Evolutionary conservation across 2,797 vertebrate genomes (phyloP).

Genomic region (Falco columbarius): DNA sequence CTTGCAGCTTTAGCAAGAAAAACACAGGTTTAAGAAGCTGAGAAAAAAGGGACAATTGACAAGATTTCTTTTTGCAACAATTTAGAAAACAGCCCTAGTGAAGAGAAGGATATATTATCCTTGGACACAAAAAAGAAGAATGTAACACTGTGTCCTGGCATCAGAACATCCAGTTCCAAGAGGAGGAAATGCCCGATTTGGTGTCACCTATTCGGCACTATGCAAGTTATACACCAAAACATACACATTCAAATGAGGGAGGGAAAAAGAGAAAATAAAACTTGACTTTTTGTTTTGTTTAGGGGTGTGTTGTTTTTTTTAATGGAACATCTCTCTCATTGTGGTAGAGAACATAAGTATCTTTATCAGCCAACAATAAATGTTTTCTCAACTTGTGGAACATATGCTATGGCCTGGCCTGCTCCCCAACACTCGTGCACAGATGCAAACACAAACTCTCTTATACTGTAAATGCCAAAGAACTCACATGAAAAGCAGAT

Average conservation of each 20-base stretch:
- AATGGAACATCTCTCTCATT: not conserved
- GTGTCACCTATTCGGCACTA: not conserved
- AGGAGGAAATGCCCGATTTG: not conserved
- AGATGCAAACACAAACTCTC: not conserved
- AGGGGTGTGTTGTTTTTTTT: not conserved
- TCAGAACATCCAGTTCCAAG: not conserved
- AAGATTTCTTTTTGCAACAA: not conserved
- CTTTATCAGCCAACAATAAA: not conserved
- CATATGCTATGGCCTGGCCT: not conserved
- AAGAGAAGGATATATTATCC: not conserved
- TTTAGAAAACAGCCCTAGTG: not conserved
- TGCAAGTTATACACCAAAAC: not conserved
- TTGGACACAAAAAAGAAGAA: not conserved
- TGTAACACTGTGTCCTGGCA: not conserved
- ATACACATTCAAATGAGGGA: not conserved
- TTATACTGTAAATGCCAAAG: not conserved
- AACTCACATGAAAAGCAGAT: not conserved
- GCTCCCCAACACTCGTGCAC: not conserved
- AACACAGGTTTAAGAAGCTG: not conserved
- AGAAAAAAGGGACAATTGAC: not conserved
- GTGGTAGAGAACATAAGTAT: not conserved
- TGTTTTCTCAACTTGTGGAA: not conserved
- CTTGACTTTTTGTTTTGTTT: not conserved
- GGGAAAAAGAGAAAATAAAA: not conserved
- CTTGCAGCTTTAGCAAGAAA: not conserved